Conservation (phyloP, 1,140 invertebrate genomes). For the Hirudo medicinalis region DNA sequence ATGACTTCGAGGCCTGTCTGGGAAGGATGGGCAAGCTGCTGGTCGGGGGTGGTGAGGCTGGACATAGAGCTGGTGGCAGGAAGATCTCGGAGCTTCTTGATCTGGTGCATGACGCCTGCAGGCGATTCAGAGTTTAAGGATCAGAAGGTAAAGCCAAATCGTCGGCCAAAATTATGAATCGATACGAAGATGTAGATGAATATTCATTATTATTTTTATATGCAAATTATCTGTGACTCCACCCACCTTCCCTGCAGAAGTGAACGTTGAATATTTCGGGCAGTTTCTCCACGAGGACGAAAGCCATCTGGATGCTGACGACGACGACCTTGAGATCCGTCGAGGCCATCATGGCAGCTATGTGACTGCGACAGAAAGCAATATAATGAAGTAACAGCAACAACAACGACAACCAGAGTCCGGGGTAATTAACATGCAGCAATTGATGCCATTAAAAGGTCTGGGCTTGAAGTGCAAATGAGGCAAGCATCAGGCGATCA, state of each 20-base stretch:
- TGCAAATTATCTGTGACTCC: background rate
- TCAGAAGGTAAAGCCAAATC: no score
- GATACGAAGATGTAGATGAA: background rate
- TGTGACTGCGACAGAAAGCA: slow-evolving; percentile 54
- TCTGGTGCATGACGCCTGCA: slow-evolving; percentile 69
- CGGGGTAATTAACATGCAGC: background rate
- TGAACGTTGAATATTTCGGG: slow-evolving; percentile 85
- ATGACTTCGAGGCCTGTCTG: no score
- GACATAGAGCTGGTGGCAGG: slow-evolving; percentile 6
- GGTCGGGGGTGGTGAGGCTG: slow-evolving; percentile 25
- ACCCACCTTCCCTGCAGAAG: slow-evolving; percentile 71
- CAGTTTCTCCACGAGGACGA: slow-evolving; percentile 86
- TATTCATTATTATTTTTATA: background rate
- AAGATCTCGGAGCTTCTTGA: slow-evolving; percentile 48
- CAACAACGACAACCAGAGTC: background rate
- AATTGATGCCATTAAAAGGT: no score
- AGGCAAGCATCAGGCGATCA: no score
- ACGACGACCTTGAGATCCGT: slow-evolving; percentile 88
- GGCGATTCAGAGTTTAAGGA: no score
- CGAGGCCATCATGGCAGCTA: slow-evolving; percentile 93
- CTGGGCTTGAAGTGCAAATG: no score
- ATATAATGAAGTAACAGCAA: background rate
- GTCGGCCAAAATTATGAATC: no score
- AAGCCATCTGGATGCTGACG: slow-evolving; percentile 87
- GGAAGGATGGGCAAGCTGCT: slow-evolving; percentile 26